These are phyloP conservation scores for Oncopeltus fasciatus DNA, from an alignment of 1,140 invertebrate species.

Conservation along the genomic window DNA sequence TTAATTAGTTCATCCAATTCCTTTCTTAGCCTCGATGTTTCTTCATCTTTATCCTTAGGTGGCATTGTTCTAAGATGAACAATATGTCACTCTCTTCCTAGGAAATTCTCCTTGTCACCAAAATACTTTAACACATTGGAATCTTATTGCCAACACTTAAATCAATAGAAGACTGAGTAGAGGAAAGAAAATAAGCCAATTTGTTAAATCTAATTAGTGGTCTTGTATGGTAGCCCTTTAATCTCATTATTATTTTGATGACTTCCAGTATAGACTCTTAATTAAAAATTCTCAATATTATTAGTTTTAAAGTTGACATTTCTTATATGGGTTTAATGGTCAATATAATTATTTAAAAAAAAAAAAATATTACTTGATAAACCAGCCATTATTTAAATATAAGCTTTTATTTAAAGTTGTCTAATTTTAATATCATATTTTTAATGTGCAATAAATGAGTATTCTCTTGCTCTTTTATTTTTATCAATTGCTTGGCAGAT, in stretches of 20 bases:
- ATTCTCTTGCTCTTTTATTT: no score
- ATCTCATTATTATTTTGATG: background rate
- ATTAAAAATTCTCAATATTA: background rate
- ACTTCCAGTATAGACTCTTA: background rate
- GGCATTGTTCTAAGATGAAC: no score
- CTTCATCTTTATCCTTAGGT: slow-evolving; percentile 66
- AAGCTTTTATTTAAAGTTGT: no score
- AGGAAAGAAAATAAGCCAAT: slow-evolving; percentile 5
- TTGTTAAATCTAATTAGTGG: slow-evolving; percentile 14
- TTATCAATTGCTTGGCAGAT: no score
- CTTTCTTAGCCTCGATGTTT: slow-evolving; percentile 54
- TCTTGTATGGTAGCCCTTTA: slow-evolving; percentile 12
- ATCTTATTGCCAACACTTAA: background rate
- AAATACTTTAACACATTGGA: background rate
- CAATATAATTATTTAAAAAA: background rate
- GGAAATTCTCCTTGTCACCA: background rate
- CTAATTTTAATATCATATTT: no score
- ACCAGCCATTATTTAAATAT: no score
- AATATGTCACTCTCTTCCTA: background rate
- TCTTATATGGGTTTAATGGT: background rate
- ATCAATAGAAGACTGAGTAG: slow-evolving; percentile 1
- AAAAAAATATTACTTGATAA: no score
- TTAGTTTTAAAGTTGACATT: background rate
- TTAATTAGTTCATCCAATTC: slow-evolving; percentile 61
- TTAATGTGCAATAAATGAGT: no score